phyloP scores from a whole-genome alignment of 2,797 vertebrate species.

The Ispidina lecontei region DNA sequence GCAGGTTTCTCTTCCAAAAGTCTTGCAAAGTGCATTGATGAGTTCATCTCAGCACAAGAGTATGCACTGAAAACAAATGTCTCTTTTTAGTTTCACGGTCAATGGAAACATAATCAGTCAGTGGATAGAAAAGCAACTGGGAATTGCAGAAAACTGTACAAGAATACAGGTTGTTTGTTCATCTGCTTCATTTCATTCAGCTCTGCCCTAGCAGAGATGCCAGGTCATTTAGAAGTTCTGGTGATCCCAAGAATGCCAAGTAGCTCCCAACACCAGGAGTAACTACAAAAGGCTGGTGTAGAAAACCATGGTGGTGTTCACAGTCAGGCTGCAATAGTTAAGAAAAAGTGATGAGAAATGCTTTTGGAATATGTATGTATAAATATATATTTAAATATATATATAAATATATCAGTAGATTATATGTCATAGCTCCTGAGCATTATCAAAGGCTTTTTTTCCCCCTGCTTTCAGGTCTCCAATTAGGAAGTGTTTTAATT shows the following conservation, averaged over 20 bases:
- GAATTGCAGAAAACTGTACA: neutral
- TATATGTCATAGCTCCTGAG: neutral
- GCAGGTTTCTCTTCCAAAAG: neutral
- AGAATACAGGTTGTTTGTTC: neutral
- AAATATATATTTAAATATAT: too few relatives aligned
- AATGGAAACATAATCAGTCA: neutral
- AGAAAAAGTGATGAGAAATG: neutral
- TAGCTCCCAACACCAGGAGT: neutral
- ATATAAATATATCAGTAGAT: neutral
- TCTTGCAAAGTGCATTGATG: neutral
- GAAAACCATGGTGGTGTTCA: neutral
- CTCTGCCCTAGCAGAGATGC: neutral
- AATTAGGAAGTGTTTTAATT: neutral
- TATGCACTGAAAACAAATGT: neutral
- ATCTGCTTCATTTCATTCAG: neutral
- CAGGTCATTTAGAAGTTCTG: neutral
- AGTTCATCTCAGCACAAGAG: neutral
- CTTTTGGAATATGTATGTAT: neutral
- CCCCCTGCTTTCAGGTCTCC: neutral
- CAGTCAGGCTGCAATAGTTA: neutral
- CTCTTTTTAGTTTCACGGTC: neutral
- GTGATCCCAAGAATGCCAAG: neutral
- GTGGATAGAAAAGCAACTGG: neutral
- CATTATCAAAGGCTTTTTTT: neutral
- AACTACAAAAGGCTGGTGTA: neutral